Evolutionary conservation across 92 coral and sea anemone species (phyloP), one percentile per base, ranked within the genome.

Genomic region (Phenganax marumi): DNA sequence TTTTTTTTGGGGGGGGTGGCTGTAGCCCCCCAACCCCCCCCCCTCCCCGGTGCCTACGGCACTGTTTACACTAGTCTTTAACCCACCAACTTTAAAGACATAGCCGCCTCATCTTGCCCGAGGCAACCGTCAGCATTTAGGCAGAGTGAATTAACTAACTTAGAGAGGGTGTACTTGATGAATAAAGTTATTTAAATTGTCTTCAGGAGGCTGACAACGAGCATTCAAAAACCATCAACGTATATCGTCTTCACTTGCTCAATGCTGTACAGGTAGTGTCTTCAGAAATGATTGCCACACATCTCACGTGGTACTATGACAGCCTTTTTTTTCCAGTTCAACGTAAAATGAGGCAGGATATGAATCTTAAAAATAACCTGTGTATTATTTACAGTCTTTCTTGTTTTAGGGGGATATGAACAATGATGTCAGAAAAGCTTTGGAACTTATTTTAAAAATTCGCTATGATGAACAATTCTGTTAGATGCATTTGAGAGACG

Each of bases 401-500:
- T 65, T 82, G 52, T n/a, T 62, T 10, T 71, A 93, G 94, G 92
- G 92, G 12, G 95, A 92, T 65, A 82, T 95, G 84, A 92, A 95
- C 85, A 77, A 92, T 39, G 91, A 86, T 13, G 91, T 95, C 13
- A 87, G 91, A 66, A 89, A 88, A 71, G 97, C 94, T 8, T 53
- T 95, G 23, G 92, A 90, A 73, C 75, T 66, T 82, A 92, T 95
- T 17, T 58, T 89, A 68, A 88, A 50, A 79, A 73, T 92, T 11
- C 85, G 98, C 50, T 88, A 91, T 73, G 90, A 90, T 60, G 98
- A 95, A 76, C 97, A 95, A 88, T 95, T 95, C 79, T 95, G 98
- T 82, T 95, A 77, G 57, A 62, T 7, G 18, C 24, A 8, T 19
- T 19, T 19, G 43, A 62, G 10, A 33, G 43, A 33, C 5, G 43